Evolutionary conservation across 1,140 invertebrate genomes (phyloP).

Genomic region (Drosophila ficusphila): DNA sequence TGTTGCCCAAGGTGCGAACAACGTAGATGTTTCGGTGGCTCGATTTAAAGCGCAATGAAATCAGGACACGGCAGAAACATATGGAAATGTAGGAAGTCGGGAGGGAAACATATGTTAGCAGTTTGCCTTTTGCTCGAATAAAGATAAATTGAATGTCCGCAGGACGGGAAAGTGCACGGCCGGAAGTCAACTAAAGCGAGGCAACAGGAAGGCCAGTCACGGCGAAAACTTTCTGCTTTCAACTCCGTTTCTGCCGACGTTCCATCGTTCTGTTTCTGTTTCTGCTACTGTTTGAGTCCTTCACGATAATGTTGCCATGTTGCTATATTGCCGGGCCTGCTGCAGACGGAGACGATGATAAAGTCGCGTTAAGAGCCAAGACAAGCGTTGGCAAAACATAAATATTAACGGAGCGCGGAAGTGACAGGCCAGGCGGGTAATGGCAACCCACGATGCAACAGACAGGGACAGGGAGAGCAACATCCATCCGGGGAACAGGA

Average conservation of each 20-base stretch:
- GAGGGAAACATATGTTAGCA: constrained; percentile 56
- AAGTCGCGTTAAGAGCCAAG: constrained; percentile 41
- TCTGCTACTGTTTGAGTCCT: constrained; percentile 28
- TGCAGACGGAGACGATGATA: constrained; percentile 39
- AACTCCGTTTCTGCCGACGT: too few relatives aligned
- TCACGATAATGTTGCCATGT: constrained; percentile 25
- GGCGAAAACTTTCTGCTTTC: constrained; percentile 44
- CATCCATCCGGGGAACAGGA: constrained; percentile 1
- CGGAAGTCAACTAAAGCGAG: constrained; percentile 36
- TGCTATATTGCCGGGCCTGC: constrained; percentile 7
- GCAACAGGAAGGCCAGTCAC: constrained; percentile 53
- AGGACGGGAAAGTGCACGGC: constrained; percentile 47
- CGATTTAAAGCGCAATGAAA: constrained; percentile 39
- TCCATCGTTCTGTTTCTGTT: too few relatives aligned
- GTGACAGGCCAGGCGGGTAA: constrained; percentile 67
- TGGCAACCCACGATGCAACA: constrained; percentile 71
- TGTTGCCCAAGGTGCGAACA: constrained; percentile 34
- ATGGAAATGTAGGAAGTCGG: constrained; percentile 32
- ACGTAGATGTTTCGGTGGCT: constrained; percentile 16
- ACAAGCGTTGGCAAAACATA: constrained; percentile 68
- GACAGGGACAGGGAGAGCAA: constrained; percentile 1
- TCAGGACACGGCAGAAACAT: constrained; percentile 52
- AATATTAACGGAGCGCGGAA: constrained; percentile 72
- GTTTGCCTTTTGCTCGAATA: constrained; percentile 32
- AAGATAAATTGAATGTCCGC: constrained; percentile 60